Evolutionary conservation across 2,888 invertebrate genomes (phyloP), one percentile per base, ranked within the genome.

Genomic region (Therioaphis trifolii): DNA sequence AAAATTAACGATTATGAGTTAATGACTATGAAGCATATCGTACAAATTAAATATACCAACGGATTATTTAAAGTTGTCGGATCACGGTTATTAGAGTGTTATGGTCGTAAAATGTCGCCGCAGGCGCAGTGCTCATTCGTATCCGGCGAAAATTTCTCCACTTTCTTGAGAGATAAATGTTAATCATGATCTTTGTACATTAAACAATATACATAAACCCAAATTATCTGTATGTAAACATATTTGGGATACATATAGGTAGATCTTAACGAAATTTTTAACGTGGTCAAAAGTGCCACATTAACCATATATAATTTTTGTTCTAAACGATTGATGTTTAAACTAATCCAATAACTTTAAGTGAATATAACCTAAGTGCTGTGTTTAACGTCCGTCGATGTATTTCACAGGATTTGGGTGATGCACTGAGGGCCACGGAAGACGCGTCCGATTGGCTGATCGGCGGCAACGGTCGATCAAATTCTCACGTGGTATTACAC

Each of bases 401-500:
- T 79, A 24, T 79, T 40, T 11, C 46, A 24, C 90, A 93, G 93
- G 91, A 91, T 84, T 91, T 92, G 89, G 90, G 91, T 87, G 93
- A 93, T 79, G 88, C 91, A 87, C 89, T 92, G 86, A 88, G 90
- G 84, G 89, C 89, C 86, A 91, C 92, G 85, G 92, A 91, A 85
- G 93, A 94, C 88, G 85, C 77, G 85, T 72, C 80, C 63, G 80
- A 82, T 35, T 82, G 80, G 80, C 46, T 82, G 72, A 63, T 82
- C 71, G 66, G 69, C 61, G 85, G 82, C 46, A 77, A 87, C 87
- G 49, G 92, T 86, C 92, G 93, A 88, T 90, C 91, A 85, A 92
- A 92, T 88, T 91, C 92, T 75, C 90, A 91, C 75, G 94, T 96
- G 85, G 93, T 97, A 79, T 91, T 96, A 43, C 94, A 96, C 89